Evolutionary conservation across 2,888 invertebrate genomes (phyloP).

Genomic region (Drymonia ruficornis): DNA sequence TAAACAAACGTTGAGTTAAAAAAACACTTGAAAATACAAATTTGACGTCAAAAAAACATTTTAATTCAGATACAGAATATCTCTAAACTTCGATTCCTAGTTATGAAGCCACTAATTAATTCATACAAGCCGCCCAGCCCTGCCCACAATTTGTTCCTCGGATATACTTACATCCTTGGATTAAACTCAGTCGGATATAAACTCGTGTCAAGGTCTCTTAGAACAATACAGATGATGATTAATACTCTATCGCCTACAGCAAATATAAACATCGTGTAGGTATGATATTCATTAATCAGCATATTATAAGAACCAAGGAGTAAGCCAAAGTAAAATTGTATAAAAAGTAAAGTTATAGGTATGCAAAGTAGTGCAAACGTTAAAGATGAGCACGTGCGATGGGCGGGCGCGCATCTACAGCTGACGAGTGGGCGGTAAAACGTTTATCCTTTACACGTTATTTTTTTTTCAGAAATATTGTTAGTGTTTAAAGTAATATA

Average conservation of each 20-base stretch:
- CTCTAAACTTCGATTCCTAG: not conserved
- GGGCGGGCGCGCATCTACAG: constrained; percentile 50
- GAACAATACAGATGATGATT: constrained; percentile 59
- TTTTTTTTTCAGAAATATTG: too few relatives aligned
- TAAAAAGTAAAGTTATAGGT: not conserved
- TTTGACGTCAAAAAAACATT: too few relatives aligned
- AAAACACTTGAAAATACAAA: too few relatives aligned
- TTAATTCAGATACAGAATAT: too few relatives aligned
- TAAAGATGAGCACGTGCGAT: constrained; percentile 27
- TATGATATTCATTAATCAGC: not conserved
- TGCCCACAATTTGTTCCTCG: constrained; percentile 46
- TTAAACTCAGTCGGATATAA: constrained; percentile 11
- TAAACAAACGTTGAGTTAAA: too few relatives aligned
- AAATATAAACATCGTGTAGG: constrained; percentile 8
- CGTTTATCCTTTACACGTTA: not conserved
- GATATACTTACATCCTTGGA: constrained; percentile 10
- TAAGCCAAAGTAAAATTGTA: too few relatives aligned
- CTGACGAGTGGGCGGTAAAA: constrained; percentile 38
- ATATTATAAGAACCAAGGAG: too few relatives aligned
- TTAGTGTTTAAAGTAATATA: too few relatives aligned
- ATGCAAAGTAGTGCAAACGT: constrained; percentile 27
- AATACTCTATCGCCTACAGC: constrained; percentile 52
- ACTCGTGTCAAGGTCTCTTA: constrained; percentile 64
- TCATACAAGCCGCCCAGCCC: constrained; percentile 21
- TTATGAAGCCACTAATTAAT: not conserved